Percentiles rank a stretch among this genome's conserved stretches.
These are phyloP conservation scores for Tympanoctomys barrerae DNA, from an alignment of 2,797 vertebrate genomes.

Conservation along the genomic window DNA sequence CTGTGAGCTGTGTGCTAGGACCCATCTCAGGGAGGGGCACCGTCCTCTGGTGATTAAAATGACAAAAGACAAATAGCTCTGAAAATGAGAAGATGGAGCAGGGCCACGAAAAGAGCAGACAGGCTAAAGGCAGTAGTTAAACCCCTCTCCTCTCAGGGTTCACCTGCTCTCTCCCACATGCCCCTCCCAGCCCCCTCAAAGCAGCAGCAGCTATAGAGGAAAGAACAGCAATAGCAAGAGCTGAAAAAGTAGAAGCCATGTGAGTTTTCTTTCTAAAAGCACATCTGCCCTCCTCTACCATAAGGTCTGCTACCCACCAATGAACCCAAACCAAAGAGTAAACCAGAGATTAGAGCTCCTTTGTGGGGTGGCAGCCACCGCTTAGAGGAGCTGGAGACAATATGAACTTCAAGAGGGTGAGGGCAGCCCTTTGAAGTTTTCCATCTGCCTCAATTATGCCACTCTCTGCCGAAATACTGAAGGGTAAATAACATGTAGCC, in stretches of 20 bases:
- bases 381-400: not conserved
- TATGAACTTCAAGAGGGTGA: not conserved
- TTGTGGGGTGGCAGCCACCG: not conserved
- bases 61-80: not conserved
- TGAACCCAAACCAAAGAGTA: not conserved
- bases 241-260: not conserved
- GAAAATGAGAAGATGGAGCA: conserved; percentile 13
- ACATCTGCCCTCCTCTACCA: conserved; percentile 6
- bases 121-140: not conserved
- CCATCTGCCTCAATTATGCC: conserved; percentile 20
- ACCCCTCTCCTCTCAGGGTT: not conserved
- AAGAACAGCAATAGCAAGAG: conserved; percentile 9
- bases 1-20: not conserved
- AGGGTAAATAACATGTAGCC: conserved; percentile 32
- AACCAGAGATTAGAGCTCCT: not conserved
- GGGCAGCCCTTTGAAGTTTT: conserved; percentile 5
- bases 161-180: not conserved
- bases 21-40: not conserved
- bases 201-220: not conserved
- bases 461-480: not conserved
- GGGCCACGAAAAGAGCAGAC: not conserved
- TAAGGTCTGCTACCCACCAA: not conserved
- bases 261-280: not conserved
- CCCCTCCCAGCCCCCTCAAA: not conserved
- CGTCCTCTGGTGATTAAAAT: not conserved